These are phyloP conservation scores for Cylindroiulus punctatus DNA, from an alignment of 2,888 invertebrate species.

Conservation along the genomic window DNA sequence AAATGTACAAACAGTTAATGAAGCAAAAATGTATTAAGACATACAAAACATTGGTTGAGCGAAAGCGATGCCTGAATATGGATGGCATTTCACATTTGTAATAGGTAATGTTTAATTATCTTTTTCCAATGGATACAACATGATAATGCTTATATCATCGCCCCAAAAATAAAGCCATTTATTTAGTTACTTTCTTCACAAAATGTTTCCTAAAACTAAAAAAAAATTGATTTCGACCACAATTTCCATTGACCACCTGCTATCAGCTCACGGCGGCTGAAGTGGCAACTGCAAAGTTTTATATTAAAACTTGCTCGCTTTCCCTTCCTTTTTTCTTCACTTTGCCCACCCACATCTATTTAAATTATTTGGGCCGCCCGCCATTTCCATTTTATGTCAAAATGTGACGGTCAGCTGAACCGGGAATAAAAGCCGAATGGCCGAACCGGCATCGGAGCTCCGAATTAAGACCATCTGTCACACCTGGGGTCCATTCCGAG, in stretches of 20 bases:
- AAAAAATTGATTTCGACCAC: too few species aligned
- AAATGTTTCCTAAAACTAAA: too few species aligned
- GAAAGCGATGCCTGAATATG: too few species aligned
- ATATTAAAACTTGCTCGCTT: background rate
- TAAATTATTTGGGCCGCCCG: background rate
- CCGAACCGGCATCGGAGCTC: background rate
- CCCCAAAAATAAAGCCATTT: too few species aligned
- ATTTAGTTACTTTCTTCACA: too few species aligned
- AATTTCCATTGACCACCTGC: background rate
- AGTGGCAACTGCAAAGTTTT: background rate
- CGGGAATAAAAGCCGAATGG: constrained; percentile 29
- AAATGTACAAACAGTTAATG: too few species aligned
- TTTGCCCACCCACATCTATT: background rate
- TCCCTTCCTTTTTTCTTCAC: background rate
- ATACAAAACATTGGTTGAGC: too few species aligned
- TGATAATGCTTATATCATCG: too few species aligned
- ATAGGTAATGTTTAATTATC: too few species aligned
- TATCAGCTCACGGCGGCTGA: background rate
- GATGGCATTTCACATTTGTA: too few species aligned
- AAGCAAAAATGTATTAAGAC: too few species aligned
- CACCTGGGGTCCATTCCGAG: constrained; percentile 37
- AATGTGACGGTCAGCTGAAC: constrained; percentile 32
- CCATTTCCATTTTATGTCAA: constrained; percentile 26
- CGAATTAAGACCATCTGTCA: constrained; percentile 52
- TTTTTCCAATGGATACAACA: too few species aligned